Percentiles rank a stretch among this genome's conserved stretches.
Evolutionary conservation across 2,888 invertebrate genomes (phyloP).

Genomic region (Eilema caniola): DNA sequence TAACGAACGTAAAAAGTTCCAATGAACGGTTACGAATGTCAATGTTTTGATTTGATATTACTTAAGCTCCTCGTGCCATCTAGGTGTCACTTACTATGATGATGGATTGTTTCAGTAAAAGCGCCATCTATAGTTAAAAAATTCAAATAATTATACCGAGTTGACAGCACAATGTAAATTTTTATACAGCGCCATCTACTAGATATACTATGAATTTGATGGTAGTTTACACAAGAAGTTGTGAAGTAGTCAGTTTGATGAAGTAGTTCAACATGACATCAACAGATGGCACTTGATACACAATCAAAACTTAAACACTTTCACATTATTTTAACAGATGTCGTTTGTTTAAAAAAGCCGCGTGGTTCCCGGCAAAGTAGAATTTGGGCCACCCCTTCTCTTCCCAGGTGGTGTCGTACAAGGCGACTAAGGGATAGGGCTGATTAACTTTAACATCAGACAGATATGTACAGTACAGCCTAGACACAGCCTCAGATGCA

Average conservation of each 20-base stretch:
- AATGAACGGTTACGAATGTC: background rate
- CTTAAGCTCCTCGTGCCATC: constrained; percentile 11
- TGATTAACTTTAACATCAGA: no score
- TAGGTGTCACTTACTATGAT: background rate
- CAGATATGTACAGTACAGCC: no score
- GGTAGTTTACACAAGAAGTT: background rate
- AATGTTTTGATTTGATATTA: background rate
- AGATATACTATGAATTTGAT: background rate
- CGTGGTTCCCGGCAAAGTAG: no score
- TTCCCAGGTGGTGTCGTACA: no score
- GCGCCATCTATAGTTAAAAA: constrained; percentile 10
- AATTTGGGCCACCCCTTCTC: no score
- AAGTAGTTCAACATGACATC: background rate
- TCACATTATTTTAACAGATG: background rate
- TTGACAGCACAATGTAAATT: background rate
- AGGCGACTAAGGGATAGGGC: no score
- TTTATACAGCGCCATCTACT: constrained; percentile 6
- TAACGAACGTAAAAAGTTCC: background rate
- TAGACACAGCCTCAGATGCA: no score
- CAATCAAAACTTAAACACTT: background rate
- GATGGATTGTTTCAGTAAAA: background rate
- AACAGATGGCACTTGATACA: background rate
- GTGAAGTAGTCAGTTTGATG: background rate
- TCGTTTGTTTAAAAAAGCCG: no score
- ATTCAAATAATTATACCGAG: background rate